Evolutionary conservation across 1,140 invertebrate species (phyloP), one percentile per base, ranked within the genome.

Genomic region (Lasioglossum albipes): DNA sequence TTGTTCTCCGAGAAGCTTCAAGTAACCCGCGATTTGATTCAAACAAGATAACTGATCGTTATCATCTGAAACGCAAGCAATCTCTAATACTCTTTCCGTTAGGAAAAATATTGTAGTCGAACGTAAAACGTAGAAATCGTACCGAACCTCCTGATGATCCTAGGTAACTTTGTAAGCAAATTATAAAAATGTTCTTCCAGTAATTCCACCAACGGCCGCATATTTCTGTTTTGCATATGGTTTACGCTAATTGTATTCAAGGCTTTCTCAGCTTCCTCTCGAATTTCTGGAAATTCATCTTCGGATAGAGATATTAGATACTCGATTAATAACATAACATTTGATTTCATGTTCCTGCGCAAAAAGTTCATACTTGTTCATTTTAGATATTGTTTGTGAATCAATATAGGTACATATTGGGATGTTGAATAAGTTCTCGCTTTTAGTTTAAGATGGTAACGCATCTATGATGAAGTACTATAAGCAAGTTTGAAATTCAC

Each of bases 111-210:
- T 64, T 49, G 45, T 27, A 54, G 31, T 36, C 36, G 5, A n/a
- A 7, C 13, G 59, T 75, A 65, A 45, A 54, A 69, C 27, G 18
- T 52, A 64, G 71, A 72, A 83, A 52, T 81, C 22, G 22, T 89
- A 96, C 95, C 95, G 83, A 95, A 93, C 82, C 94, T 94, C 90
- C 95, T 94, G 62, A 96, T 93, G 66, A 95, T 92, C 79, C 94
- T 91, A 0, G 95, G 95, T 84, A 96, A 85, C 82, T 92, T 93
- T 49, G 91, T 94, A 3, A 96, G 89, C 3, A 94, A 87, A 41
- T 88, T 89, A 81, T 94, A 94, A 86, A 95, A 95, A 79, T 94
- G 95, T 71, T 95, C 94, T 85, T 95, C 94, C 18, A 96, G 86
- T 54, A 92, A 90, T 88, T 95, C 94, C 45, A 95, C 71, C 4